Evolutionary conservation across 2,113 vertebrate species (phyloP).

Genomic region (Zosterops pallidus): DNA sequence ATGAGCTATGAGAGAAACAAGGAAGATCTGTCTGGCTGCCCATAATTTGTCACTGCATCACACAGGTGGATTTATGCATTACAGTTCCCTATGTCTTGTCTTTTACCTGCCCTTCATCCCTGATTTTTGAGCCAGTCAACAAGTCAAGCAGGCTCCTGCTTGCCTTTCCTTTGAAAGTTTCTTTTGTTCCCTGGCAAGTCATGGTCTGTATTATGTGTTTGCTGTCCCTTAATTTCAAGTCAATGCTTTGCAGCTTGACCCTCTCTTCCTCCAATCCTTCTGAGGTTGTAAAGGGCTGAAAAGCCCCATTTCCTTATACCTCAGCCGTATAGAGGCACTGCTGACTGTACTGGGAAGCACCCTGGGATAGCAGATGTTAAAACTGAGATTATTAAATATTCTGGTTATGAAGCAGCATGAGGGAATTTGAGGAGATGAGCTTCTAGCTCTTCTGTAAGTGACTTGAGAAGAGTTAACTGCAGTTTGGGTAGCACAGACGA

Average conservation of each 20-base stretch:
- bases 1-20: not conserved
- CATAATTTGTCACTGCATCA: rapidly evolving
- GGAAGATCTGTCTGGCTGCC: not conserved
- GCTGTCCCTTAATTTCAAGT: not conserved
- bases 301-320: not conserved
- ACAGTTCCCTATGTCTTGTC: not conserved
- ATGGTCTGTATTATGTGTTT: not conserved
- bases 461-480: slow-evolving; percentile 50
- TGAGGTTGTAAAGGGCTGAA: not conserved
- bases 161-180: not conserved
- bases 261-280: not conserved
- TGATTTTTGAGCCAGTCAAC: not conserved
- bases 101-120: not conserved
- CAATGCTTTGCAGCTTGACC: not conserved
- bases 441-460: not conserved
- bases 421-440: not conserved
- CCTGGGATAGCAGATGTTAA: not conserved
- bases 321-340: not conserved
- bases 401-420: not conserved
- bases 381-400: not conserved
- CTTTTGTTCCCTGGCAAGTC: not conserved
- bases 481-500: not conserved
- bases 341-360: not conserved
- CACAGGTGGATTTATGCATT: not conserved
- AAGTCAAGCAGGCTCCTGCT: not conserved